These are phyloP conservation scores for Camelus bactrianus DNA, from an alignment of 2,113 vertebrate species.

Conservation along the genomic window DNA sequence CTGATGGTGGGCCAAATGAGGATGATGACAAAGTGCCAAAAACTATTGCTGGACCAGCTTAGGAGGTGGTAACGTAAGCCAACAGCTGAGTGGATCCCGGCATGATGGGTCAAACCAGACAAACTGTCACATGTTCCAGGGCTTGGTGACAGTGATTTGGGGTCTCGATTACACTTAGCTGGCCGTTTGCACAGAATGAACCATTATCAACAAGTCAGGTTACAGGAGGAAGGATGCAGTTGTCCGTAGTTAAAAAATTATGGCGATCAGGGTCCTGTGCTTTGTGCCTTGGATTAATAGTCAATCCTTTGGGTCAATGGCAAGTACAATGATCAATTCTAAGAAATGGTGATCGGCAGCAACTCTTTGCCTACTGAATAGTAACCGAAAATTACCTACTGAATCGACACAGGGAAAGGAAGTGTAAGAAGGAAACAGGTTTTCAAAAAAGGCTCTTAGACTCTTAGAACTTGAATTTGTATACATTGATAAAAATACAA, in stretches of 20 bases:
- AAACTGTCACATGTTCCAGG: background rate
- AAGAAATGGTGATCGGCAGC: background rate
- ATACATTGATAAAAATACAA: background rate
- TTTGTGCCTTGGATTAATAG: background rate
- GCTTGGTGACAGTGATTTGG: background rate
- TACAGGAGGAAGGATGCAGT: background rate
- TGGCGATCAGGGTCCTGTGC: background rate
- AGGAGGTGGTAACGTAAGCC: background rate
- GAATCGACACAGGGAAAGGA: background rate
- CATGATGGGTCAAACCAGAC: background rate
- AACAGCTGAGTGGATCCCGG: background rate
- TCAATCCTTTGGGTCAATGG: background rate
- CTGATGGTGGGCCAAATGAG: background rate
- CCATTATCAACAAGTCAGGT: background rate
- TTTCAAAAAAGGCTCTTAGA: background rate
- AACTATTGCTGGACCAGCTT: background rate
- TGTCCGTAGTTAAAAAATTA: background rate
- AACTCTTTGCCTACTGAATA: background rate
- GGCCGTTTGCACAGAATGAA: background rate
- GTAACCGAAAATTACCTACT: background rate
- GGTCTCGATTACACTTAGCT: background rate
- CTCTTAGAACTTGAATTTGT: background rate
- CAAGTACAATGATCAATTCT: background rate
- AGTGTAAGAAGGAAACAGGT: background rate
- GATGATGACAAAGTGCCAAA: background rate